These are phyloP conservation scores for Psammodynastes pulverulentus DNA, from an alignment of 2,113 vertebrate genomes.

Conservation along the genomic window DNA sequence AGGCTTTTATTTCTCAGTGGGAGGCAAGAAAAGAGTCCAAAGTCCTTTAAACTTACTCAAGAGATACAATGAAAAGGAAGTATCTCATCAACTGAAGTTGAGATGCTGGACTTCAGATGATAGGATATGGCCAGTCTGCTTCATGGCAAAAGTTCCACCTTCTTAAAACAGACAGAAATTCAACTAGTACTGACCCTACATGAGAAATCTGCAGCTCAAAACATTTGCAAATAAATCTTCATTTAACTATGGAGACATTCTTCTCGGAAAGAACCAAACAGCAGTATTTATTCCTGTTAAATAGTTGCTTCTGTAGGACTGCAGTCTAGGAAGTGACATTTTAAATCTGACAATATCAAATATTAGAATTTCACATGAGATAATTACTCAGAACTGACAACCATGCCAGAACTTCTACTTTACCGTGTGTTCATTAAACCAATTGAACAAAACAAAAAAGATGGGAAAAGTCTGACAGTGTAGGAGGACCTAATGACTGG, in stretches of 20 bases:
- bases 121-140: neutral
- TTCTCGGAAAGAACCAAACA: neutral
- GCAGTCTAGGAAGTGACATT: neutral
- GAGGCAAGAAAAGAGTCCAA: neutral
- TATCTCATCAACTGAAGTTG: neutral
- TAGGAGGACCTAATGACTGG: neutral
- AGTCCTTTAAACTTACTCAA: neutral
- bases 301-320: neutral
- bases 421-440: neutral
- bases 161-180: neutral
- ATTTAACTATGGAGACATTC: neutral
- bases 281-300: neutral
- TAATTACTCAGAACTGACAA: constrained; percentile 10
- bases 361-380: neutral
- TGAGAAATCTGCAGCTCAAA: neutral
- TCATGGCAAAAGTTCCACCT: neutral
- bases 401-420: neutral
- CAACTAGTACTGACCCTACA: neutral
- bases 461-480: neutral
- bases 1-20: neutral
- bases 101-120: neutral
- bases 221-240: neutral
- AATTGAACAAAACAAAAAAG: constrained; percentile 7
- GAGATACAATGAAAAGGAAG: neutral
- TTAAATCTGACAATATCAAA: neutral